phyloP scores from a whole-genome alignment of 1,140 invertebrate genomes.

The Eupristina koningsbergeri region DNA sequence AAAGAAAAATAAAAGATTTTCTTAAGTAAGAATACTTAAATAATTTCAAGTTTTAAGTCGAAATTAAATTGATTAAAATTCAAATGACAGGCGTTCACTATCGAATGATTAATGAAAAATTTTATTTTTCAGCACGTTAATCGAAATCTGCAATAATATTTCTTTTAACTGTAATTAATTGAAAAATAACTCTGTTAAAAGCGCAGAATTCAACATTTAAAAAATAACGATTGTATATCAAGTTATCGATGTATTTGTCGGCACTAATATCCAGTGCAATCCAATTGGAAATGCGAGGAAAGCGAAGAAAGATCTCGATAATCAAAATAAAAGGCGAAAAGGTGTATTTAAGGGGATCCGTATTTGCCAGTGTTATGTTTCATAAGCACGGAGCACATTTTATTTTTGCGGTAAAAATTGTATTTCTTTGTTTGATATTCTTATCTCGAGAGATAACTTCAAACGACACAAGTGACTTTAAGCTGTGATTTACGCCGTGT shows the following conservation, averaged over 20 bases:
- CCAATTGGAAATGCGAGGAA: not conserved
- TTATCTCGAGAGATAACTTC: slow-evolving; percentile 30
- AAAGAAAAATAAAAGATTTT: not conserved
- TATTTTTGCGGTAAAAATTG: not conserved
- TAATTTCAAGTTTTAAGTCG: not conserved
- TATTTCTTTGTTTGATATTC: slow-evolving; percentile 22
- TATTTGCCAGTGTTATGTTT: slow-evolving; percentile 13
- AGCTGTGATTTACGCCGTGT: slow-evolving; percentile 33
- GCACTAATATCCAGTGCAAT: not conserved
- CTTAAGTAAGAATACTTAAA: not conserved
- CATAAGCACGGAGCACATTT: not conserved
- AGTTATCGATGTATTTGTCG: not conserved
- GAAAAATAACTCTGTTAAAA: not conserved
- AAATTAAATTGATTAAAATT: not conserved
- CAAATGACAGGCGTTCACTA: not conserved
- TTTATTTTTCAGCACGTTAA: not conserved
- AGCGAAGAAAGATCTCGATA: not conserved
- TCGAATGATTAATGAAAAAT: not conserved
- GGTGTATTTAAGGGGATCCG: not conserved
- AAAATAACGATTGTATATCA: not conserved
- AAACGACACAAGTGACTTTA: slow-evolving; percentile 33
- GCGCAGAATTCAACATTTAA: not conserved
- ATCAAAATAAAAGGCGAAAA: not conserved
- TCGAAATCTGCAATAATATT: not conserved
- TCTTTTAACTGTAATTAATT: not conserved